Base-by-base conservation (phyloP, 1,140 invertebrate genomes). In the Drosophila burlai region DNA sequence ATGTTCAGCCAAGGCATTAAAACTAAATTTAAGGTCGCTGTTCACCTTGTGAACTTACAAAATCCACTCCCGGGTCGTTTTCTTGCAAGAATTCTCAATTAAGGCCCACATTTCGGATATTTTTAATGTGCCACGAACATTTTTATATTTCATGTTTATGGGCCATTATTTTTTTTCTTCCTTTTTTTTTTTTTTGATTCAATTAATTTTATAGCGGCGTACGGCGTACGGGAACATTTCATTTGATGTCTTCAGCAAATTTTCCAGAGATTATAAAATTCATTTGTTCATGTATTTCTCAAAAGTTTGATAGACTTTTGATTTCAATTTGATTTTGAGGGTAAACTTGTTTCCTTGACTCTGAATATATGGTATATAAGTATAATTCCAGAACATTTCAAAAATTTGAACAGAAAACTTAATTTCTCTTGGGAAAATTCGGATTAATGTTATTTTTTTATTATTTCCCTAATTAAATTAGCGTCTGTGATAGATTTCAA, bases 211-310 rank as follows among this genome's bases (percentile, higher is more conserved):
- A 80, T 87, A 50, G 83, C 36, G 0, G 36, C 15, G 54, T 40
- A 40, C 36, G 54, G 54, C 71, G 47, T 64, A 66, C 72, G 69
- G 52, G 52, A 86, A 80, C 59, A 83, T 87, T 83, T 87, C 76
- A 80, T 87, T 80, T 80, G 80, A 87, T 89, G 80, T 89, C 83
- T 76, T 77, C 55, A 65, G 60, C 64, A 81, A 84, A 84, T 86
- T 74, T 76, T 66, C 63, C 60, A 57, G 65, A 60, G 79, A 79
- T 86, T 64, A 74, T 52, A 86, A 79, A 79, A 71, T 64, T 50
- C 59, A 85, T 78, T 68, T 68, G 55, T 60, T 77, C 45, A 81
- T 67, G 69, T 73, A 57, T 76, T 65, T 47, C 21, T 46, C 34
- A 36, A 62, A 59, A 43, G 58, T 45, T 62, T 16, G 21, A 43